phyloP scores from a whole-genome alignment of 1,140 invertebrate genomes.

The Batillaria attramentaria region DNA sequence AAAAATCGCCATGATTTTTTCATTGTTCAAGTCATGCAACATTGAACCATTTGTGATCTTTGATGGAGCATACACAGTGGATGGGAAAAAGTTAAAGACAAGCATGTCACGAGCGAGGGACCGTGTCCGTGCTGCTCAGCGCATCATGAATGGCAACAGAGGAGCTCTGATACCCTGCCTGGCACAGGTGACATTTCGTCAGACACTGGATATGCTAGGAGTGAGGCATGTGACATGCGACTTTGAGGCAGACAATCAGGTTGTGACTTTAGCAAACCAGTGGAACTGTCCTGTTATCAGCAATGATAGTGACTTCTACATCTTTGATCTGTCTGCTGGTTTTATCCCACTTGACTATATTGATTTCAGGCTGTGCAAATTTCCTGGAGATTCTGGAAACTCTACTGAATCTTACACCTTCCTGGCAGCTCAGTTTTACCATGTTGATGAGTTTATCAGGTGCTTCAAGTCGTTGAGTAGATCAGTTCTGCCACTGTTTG shows the following conservation, averaged over 20 bases:
- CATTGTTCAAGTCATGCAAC: constrained; percentile 80
- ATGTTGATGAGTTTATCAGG: constrained; percentile 79
- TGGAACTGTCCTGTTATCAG: constrained; percentile 88
- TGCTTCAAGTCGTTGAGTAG: constrained; percentile 79
- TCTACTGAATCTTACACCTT: constrained; percentile 42
- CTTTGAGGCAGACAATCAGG: constrained; percentile 90
- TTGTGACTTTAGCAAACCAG: constrained; percentile 83
- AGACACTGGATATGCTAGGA: constrained; percentile 78
- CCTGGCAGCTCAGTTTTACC: constrained; percentile 82
- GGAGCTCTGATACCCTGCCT: constrained; percentile 72
- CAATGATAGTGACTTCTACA: constrained; percentile 93
- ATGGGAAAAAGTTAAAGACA: constrained; percentile 82
- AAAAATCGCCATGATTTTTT: constrained; percentile 80
- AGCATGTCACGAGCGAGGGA: constrained; percentile 77
- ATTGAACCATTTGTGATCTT: constrained; percentile 85
- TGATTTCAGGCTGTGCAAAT: constrained; percentile 61
- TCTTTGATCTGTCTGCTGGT: constrained; percentile 80
- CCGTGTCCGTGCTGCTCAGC: constrained; percentile 74
- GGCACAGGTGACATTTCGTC: constrained; percentile 81
- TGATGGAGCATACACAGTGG: constrained; percentile 84
- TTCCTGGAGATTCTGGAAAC: constrained; percentile 34
- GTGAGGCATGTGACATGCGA: constrained; percentile 81
- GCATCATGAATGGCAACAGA: constrained; percentile 49
- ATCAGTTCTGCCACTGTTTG: constrained; percentile 82
- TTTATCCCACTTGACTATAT: constrained; percentile 86